These are phyloP conservation scores for Laticauda laticaudata DNA, from an alignment of 2,113 vertebrate species.

Conservation along the genomic window DNA sequence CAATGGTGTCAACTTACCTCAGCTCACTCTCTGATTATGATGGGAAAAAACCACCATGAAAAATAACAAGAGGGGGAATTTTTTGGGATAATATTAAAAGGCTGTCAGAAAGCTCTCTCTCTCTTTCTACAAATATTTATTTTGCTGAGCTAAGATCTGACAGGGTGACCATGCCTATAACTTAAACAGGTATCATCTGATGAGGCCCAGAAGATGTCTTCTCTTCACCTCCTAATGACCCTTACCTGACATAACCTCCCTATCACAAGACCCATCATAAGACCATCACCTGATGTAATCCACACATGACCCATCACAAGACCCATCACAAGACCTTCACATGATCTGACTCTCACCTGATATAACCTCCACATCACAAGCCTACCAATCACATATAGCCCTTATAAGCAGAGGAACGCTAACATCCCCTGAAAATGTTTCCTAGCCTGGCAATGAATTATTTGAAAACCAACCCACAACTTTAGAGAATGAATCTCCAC, in stretches of 20 bases:
- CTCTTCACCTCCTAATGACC: not conserved
- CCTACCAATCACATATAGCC: not conserved
- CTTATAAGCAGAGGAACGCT: not conserved
- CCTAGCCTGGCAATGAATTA: not conserved
- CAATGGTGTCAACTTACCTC: conserved; percentile 47
- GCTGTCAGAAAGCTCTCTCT: conserved; percentile 22
- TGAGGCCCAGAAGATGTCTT: not conserved
- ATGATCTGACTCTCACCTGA: not conserved
- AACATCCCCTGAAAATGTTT: not conserved
- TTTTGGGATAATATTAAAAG: conserved; percentile 49
- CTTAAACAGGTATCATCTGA: not conserved
- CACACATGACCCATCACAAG: not conserved
- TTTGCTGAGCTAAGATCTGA: not conserved
- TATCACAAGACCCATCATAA: not conserved
- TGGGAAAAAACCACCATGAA: conserved; percentile 43
- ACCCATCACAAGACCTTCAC: too few species aligned
- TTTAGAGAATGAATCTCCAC: not conserved
- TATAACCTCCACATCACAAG: not conserved
- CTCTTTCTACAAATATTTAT: conserved; percentile 22
- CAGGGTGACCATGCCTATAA: not conserved
- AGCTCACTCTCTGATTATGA: conserved; percentile 40
- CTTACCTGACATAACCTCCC: not conserved
- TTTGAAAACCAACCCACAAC: not conserved
- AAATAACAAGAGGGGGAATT: conserved; percentile 13
- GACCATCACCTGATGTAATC: not conserved